These are phyloP conservation scores for Mergus octosetaceus DNA, from an alignment of 2,797 vertebrate genomes.

Conservation along the genomic window DNA sequence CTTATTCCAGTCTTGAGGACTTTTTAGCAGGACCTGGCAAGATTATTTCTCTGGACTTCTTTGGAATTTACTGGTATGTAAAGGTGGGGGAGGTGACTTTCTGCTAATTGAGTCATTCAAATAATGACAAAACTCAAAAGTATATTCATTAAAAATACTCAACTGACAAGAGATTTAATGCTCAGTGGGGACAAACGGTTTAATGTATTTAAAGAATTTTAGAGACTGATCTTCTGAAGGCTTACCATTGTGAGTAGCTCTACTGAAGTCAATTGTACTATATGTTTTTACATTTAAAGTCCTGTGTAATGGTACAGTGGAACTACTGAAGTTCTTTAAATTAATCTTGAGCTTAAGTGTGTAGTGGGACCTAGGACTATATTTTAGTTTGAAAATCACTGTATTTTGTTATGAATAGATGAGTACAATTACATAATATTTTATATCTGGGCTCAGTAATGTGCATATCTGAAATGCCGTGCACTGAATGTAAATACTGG, in stretches of 20 bases:
- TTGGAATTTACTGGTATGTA: conserved; percentile 25
- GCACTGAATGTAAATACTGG: not conserved
- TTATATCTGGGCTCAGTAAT: not conserved
- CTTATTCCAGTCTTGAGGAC: not conserved
- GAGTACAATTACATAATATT: not conserved
- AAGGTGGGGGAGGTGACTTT: conserved; percentile 21
- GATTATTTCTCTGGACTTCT: conserved; percentile 47
- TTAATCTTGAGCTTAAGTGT: not conserved
- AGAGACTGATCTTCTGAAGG: not conserved
- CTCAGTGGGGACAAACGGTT: conserved; percentile 48
- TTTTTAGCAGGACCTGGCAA: not conserved
- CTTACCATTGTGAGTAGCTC: not conserved
- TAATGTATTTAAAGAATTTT: conserved; percentile 58
- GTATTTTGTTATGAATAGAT: not conserved
- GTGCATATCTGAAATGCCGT: not conserved
- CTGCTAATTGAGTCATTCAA: conserved; percentile 67
- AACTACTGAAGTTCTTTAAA: not conserved
- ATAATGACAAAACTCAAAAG: conserved; percentile 72
- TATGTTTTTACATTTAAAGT: not conserved
- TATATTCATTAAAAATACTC: conserved; percentile 75
- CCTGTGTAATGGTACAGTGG: not conserved
- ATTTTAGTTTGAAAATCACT: not conserved
- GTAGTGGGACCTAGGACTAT: not conserved
- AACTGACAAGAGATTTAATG: conserved; percentile 73
- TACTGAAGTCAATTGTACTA: not conserved